Base-by-base conservation (phyloP, 2,888 invertebrate species). In the Andrena minutula region DNA sequence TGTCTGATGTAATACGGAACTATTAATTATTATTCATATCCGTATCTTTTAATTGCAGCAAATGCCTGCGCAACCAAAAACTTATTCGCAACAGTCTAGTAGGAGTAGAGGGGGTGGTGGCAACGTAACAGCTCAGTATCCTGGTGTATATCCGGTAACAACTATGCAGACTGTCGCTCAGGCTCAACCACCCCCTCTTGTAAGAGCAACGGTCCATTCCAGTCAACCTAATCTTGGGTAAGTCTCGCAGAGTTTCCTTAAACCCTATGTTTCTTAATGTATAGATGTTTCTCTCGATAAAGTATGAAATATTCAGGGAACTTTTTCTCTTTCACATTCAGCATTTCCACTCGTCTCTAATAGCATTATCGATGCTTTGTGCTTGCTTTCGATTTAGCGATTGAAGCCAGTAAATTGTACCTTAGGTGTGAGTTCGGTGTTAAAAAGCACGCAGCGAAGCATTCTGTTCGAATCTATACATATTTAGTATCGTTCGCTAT, bases 111-210 rank as follows among this genome's bases (percentile, higher is more conserved):
- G 91, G 84, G 90, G 89, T 87, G 91, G 91, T 80, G 89, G 91
- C 64, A 90, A 87, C 80, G 87, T 91, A 73, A 76, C 91, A 77
- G 79, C 89, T 60, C 93, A 92, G 85, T 93, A 93, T 86, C 91
- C 92, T 82, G 90, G 91, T 71, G 92, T 92, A 74, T 94, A 93
- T 87, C 93, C 94, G 60, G 91, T 92, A 75, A 93, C 93, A 75
- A 92, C 92, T 8, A 93, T 93, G 89, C 94, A 92, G 89, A 89
- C 91, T 87, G 91, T 92, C 83, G 92, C 90, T 86, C 91, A 93
- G 78, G 92, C 93, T 77, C 94, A 93, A 89, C 95, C 94, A 90
- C 95, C 95, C 87, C 95, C 95, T 86, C 94, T 95, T 85, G 94
- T 95, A 85, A 93, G 95, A 92, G 94, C 95, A 66, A 94, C 95